A percentile compares a stretch with the other conserved stretches of the same genome.
Evolutionary conservation across 2,888 invertebrate genomes (phyloP).

Genomic region (Leucophenga montana): DNA sequence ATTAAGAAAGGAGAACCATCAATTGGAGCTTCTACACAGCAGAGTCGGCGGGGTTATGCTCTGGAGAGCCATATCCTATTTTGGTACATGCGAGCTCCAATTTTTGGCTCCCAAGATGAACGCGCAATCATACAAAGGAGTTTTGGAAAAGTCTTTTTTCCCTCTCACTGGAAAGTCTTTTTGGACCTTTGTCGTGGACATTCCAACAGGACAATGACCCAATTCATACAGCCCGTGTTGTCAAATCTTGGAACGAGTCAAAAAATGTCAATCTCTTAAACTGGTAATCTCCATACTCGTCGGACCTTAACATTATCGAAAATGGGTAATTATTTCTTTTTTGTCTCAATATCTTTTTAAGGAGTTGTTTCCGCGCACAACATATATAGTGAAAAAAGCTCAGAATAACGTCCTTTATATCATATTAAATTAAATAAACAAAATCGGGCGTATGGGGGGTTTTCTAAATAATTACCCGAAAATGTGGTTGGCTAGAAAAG

Average conservation of each 20-base stretch:
- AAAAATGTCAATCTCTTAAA: constrained; percentile 3
- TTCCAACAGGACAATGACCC: background rate
- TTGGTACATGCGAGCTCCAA: background rate
- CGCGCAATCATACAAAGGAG: no score
- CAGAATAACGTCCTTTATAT: no score
- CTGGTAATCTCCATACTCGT: background rate
- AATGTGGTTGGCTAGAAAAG: no score
- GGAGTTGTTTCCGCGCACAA: no score
- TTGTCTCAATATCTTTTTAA: no score
- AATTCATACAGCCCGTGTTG: constrained; percentile 4
- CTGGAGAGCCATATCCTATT: background rate
- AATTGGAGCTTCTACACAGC: background rate
- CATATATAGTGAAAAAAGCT: no score
- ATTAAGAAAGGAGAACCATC: background rate
- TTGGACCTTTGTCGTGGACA: background rate
- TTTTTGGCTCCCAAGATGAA: background rate
- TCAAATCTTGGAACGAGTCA: constrained; percentile 4
- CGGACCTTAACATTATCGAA: no score
- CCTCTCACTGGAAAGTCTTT: background rate
- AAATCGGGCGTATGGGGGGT: no score
- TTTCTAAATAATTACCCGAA: no score
- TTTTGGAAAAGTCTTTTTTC: background rate
- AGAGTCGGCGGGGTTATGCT: background rate
- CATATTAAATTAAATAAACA: no score
- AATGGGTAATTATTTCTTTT: no score